Conservation (phyloP, 2,113 vertebrate genomes). For the Naja naja region DNA sequence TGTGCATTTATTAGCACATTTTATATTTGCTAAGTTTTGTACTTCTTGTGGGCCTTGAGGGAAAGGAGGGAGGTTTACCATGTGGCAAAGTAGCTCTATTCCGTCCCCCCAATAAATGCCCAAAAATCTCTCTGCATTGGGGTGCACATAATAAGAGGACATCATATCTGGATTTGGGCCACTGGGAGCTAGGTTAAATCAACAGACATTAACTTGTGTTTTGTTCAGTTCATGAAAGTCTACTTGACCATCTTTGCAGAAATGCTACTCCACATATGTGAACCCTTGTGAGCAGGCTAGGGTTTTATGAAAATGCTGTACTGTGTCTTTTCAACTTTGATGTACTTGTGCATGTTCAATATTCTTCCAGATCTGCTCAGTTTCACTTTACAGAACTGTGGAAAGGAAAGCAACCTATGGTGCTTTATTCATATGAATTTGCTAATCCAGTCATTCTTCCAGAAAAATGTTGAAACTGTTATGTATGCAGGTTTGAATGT, state of each 20-base stretch:
- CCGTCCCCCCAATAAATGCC: background rate
- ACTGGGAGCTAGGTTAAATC: background rate
- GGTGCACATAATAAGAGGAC: background rate
- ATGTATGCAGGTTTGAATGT: no score
- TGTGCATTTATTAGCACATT: constrained; percentile 22
- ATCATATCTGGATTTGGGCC: constrained; percentile 1
- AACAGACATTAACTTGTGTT: background rate
- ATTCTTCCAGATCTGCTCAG: background rate
- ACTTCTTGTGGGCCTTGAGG: background rate
- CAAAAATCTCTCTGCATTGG: background rate
- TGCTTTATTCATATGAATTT: constrained; percentile 3
- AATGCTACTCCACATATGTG: background rate
- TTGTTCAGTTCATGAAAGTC: background rate
- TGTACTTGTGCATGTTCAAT: background rate
- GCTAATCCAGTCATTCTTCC: background rate
- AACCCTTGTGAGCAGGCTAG: background rate
- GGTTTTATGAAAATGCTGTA: background rate
- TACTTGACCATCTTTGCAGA: background rate
- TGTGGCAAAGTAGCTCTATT: background rate
- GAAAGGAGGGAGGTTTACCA: background rate
- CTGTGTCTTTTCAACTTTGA: background rate
- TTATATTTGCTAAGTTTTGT: background rate
- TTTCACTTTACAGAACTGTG: constrained; percentile 32
- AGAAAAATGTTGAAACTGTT: background rate
- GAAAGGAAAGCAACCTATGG: background rate